phyloP scores from a whole-genome alignment of 2,888 invertebrate genomes.

The Brachypalpus laphriformis region DNA sequence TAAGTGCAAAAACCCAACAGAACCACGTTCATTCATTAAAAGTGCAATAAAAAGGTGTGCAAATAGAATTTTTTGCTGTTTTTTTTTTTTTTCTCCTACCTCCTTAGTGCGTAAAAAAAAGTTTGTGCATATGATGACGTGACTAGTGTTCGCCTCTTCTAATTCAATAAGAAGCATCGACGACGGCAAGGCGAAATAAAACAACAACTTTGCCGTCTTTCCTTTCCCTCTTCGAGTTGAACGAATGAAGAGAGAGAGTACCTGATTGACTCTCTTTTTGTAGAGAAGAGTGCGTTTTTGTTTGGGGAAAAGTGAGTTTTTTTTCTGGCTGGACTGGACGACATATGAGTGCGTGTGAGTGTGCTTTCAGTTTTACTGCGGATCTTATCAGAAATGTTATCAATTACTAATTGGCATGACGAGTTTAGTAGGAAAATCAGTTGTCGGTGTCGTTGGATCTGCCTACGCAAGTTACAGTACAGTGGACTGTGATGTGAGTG shows the following conservation, averaged over 20 bases:
- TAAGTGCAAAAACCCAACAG: slow-evolving; percentile 11
- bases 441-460: background rate
- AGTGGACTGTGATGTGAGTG: background rate
- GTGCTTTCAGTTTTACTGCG: background rate
- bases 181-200: slow-evolving; percentile 18
- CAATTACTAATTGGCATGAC: slow-evolving; percentile 13
- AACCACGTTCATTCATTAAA: slow-evolving; percentile 11
- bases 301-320: slow-evolving; percentile 21
- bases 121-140: slow-evolving; percentile 56
- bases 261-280: background rate
- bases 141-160: slow-evolving; percentile 72
- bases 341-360: slow-evolving; percentile 3
- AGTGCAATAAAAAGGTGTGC: slow-evolving; percentile 62
- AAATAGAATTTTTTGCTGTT: background rate
- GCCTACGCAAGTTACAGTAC: background rate
- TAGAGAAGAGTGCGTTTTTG: background rate
- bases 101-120: slow-evolving; percentile 62
- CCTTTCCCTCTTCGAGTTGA: slow-evolving; percentile 21
- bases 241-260: slow-evolving; percentile 9
- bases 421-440: background rate
- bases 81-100: slow-evolving; percentile 42
- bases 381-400: slow-evolving; percentile 32
- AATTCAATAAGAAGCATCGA: slow-evolving; percentile 66
- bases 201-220: slow-evolving; percentile 47
- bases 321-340: slow-evolving; percentile 1